Evolutionary conservation across 2,113 vertebrate species (phyloP).

Genomic region (Marmota monax): DNA sequence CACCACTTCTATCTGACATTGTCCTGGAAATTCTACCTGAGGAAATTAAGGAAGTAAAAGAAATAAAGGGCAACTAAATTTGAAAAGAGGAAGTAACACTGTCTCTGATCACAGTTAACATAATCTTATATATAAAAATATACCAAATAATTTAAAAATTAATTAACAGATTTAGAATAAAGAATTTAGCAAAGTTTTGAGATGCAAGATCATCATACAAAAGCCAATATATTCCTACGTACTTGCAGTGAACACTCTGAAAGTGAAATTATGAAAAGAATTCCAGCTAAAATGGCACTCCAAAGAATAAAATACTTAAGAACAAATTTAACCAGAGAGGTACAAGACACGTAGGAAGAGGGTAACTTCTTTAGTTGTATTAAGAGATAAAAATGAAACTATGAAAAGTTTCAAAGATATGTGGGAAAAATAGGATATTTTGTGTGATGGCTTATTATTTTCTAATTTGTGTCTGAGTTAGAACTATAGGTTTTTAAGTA

Average conservation of each 20-base stretch:
- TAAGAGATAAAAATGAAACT: neutral
- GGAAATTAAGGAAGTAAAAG: neutral
- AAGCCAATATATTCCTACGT: neutral
- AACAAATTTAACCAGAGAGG: neutral
- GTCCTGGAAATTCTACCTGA: neutral
- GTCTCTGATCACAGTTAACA: too few relatives aligned
- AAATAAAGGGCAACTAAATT: neutral
- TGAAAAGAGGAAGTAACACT: neutral
- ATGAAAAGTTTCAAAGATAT: neutral
- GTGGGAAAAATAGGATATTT: neutral
- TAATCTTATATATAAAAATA: neutral
- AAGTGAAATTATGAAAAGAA: neutral
- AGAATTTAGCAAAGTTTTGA: neutral
- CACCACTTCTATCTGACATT: neutral
- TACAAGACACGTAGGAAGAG: neutral
- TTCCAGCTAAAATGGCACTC: neutral
- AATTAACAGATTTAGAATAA: neutral
- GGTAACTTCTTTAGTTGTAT: neutral
- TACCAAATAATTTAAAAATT: neutral
- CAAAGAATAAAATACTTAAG: neutral
- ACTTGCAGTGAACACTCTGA: neutral
- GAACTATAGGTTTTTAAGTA: neutral
- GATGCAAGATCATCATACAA: neutral
- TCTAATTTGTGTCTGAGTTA: neutral
- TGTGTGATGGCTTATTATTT: neutral